Base-by-base conservation (phyloP, 1,140 invertebrate genomes). In the Formica exsecta region DNA sequence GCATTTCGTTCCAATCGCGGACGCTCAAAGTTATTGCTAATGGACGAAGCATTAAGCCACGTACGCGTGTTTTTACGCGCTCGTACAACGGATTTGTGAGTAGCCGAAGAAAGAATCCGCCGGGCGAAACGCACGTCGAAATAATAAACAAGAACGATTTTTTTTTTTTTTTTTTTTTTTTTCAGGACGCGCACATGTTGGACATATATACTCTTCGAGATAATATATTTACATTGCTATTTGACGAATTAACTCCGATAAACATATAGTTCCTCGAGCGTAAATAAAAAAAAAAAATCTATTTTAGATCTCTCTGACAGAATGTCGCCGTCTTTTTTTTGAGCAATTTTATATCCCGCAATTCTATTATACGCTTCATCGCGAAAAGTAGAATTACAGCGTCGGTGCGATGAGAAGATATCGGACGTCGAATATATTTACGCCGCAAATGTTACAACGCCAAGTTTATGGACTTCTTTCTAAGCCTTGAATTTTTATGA, bases 1-100 rank as follows among this genome's bases (percentile, higher is more conserved):
- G 86, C 68, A 16, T 38, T 48, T 54, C 66, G 44, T 70, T 29
- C 70, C 59, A 74, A 54, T 79, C 54, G 29, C 51, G 62, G 36
- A 36, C 16, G 41, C 41, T 54, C 62, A 19, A 44, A 57, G 51
- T 57, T 48, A 36, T 36, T 48, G 66, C 64, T 68, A 41, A 48
- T 84, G 64, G 54, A 73, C 59, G 64, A 38, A 41, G 22, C 64
- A 57, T 25, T 57, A 29, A 22, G 6, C 19, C 41, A 51, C 38
- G 44, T 36, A 41, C 16, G 11, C 74, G 66, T 48, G 61, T 64
- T 62, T 57, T 62, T 41, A 38, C 38, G 65, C n/a, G n/a, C 11
- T 22, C 19, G 16, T 22, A n/a, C 36, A 3, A 9, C 19, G 11
- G 19, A 68, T 54, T 54, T 16, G 44, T 29, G 61, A 29, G 25